Conservation (phyloP, 2,113 vertebrate genomes). For the Noturus placidus region DNA sequence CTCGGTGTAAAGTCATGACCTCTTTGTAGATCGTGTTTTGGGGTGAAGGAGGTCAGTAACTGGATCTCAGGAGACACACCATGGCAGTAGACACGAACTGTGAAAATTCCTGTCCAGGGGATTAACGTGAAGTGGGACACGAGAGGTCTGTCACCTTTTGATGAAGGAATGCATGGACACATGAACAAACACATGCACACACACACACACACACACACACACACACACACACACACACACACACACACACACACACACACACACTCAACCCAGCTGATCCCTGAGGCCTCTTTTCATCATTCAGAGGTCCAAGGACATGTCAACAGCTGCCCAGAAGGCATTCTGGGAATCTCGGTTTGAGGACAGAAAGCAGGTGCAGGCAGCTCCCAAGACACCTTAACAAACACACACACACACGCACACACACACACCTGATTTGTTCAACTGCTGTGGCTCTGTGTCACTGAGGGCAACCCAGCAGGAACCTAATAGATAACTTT, state of each 20-base stretch:
- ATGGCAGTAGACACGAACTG: constrained; percentile 55
- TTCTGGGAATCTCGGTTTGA: constrained; percentile 72
- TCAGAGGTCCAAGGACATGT: constrained; percentile 62
- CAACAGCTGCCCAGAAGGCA: constrained; percentile 75
- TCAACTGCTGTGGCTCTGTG: constrained; percentile 57
- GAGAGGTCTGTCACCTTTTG: constrained; percentile 58
- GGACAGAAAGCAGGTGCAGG: constrained; percentile 74
- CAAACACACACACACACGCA: constrained; percentile 49
- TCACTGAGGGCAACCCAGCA: not conserved
- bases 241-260: constrained; percentile 58
- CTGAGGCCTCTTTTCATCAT: constrained; percentile 24
- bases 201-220: constrained; percentile 59
- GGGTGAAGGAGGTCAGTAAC: constrained; percentile 61
- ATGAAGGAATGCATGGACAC: constrained; percentile 61
- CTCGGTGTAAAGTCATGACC: constrained; percentile 9
- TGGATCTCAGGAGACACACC: constrained; percentile 58
- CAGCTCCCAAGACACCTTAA: constrained; percentile 62
- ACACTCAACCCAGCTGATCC: constrained; percentile 66
- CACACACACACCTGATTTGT: constrained; percentile 62
- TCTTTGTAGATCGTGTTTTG: constrained; percentile 41
- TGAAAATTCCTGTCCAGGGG: constrained; percentile 71
- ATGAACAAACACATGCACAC: constrained; percentile 47
- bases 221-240: constrained; percentile 41
- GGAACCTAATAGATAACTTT: constrained; percentile 18
- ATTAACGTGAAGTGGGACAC: constrained; percentile 64